Evolutionary conservation across 2,888 invertebrate genomes (phyloP).

Genomic region (Philonicus albiceps): DNA sequence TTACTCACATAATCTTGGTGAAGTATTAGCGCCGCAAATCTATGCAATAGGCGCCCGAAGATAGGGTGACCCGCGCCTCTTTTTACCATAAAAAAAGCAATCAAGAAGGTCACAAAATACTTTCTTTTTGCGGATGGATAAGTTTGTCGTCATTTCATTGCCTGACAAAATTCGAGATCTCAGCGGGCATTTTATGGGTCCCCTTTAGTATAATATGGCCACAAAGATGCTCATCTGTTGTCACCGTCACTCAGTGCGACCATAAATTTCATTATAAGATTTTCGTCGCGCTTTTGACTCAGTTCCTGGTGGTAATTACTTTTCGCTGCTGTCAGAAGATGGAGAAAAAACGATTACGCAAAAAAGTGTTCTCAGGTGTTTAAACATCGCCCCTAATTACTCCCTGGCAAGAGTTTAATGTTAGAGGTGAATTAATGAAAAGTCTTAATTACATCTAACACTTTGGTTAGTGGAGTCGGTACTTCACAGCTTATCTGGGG

Average conservation of each 20-base stretch:
- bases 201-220: neutral
- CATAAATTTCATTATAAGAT: constrained; percentile 7
- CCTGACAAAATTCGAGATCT: neutral
- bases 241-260: neutral
- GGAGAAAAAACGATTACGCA: neutral
- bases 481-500: neutral
- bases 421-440: neutral
- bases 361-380: constrained; percentile 17
- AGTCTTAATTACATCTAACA: constrained; percentile 13
- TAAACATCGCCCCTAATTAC: constrained; percentile 13
- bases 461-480: neutral
- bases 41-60: neutral
- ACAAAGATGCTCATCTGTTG: neutral
- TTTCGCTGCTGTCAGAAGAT: neutral
- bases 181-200: neutral
- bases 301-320: neutral
- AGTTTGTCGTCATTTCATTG: neutral
- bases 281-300: neutral
- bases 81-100: neutral
- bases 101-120: neutral
- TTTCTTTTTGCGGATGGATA: neutral
- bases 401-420: neutral
- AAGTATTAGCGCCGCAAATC: neutral
- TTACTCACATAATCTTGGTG: neutral
- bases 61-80: neutral